phyloP scores from a whole-genome alignment of 1,140 invertebrate genomes.

The Megalopta genalis region DNA sequence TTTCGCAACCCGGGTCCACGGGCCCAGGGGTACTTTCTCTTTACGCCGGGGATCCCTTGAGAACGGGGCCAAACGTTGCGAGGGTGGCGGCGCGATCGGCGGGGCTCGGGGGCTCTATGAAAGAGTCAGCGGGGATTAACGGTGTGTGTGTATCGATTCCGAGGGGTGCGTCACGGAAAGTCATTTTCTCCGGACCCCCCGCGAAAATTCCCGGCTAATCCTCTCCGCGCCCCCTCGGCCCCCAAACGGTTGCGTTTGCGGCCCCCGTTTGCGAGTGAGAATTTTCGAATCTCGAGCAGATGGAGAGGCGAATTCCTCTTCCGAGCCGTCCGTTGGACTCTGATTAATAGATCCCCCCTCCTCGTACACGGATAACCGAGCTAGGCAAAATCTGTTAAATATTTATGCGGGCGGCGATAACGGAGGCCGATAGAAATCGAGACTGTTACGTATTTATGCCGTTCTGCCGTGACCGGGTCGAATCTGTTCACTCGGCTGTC shows the following conservation, averaged over 20 bases:
- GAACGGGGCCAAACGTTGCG: conserved; percentile 69
- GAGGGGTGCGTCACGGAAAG: conserved; percentile 47
- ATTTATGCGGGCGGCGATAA: no score
- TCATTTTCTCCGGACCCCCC: conserved; percentile 39
- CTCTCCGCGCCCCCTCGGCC: neutral
- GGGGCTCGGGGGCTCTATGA: conserved; percentile 5
- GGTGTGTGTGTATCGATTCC: conserved; percentile 41
- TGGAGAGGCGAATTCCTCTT: neutral
- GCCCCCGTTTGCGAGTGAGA: conserved; percentile 18
- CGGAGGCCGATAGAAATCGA: no score
- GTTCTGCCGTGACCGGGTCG: no score
- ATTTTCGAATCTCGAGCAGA: neutral
- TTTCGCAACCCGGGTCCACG: conserved; percentile 54
- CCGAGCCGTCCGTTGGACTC: neutral
- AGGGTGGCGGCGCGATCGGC: conserved; percentile 10
- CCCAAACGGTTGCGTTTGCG: neutral
- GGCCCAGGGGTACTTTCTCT: conserved; percentile 25
- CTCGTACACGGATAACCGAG: no score
- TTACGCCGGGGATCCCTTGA: conserved; percentile 65
- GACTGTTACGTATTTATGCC: no score
- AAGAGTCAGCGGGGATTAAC: conserved; percentile 56
- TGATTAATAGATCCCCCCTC: neutral
- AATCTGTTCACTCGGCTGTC: no score
- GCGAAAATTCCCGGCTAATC: conserved; percentile 9
- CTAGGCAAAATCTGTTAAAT: no score